Percentiles rank a stretch among this genome's conserved stretches.
Evolutionary conservation across 2,888 invertebrate species (phyloP).

Genomic region (Melieria picta): DNA sequence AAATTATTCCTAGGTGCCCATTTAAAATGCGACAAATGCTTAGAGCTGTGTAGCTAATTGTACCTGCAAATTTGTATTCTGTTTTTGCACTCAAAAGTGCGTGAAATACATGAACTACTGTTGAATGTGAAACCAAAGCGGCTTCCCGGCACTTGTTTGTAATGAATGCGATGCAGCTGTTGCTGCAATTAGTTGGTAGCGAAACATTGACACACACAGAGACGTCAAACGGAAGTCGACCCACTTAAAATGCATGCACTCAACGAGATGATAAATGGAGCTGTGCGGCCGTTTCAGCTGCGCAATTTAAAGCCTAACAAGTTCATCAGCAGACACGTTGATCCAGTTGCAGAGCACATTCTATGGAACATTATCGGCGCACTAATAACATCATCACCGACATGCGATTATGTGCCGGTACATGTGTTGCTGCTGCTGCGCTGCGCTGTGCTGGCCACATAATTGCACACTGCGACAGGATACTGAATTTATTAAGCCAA

Average conservation of each 20-base stretch:
- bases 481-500: constrained; percentile 25
- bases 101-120: no score
- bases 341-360: no score
- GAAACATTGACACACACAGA: not conserved
- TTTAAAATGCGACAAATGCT: constrained; percentile 51
- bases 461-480: constrained; percentile 21
- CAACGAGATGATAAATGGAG: constrained; percentile 22
- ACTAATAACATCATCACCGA: not conserved
- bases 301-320: constrained; percentile 23
- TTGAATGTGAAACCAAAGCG: no score
- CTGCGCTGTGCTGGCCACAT: constrained; percentile 1
- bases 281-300: not conserved
- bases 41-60: not conserved
- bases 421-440: constrained; percentile 1
- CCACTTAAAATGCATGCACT: constrained; percentile 24
- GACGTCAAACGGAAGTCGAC: constrained; percentile 38
- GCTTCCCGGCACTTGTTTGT: no score
- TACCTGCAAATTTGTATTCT: no score
- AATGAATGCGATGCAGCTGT: constrained; percentile 13
- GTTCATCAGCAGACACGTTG: constrained; percentile 15
- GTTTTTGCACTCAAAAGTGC: no score
- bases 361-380: no score
- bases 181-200: constrained; percentile 35
- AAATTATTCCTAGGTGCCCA: constrained; percentile 46
- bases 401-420: constrained; percentile 4